Base-by-base conservation (phyloP, 2,888 invertebrate species). In the Diarsia brunnea region DNA sequence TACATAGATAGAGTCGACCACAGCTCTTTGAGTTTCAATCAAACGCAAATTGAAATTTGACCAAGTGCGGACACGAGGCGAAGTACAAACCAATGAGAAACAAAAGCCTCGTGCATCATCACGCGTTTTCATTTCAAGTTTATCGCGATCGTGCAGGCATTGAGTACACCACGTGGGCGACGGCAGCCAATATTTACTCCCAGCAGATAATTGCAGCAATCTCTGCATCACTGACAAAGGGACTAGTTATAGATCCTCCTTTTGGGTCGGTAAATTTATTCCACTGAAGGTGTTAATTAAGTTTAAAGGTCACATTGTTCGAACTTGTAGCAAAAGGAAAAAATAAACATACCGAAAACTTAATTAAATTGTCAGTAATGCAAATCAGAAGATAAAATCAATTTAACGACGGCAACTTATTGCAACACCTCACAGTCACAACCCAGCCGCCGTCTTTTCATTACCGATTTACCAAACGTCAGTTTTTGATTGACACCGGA, bases 21-120 rank as follows among this genome's bases (percentile, higher is more conserved):
- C n/a, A n/a, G n/a, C n/a, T n/a, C n/a, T 63, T 51, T 45, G 60
- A 64, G n/a, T 49, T 55, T n/a, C 19, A 53, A 65, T 72, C 63
- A 63, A 49, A 60, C 45, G 14, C n/a, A 49, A 55, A 71, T 67
- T 67, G 21, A 31, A 24, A 69, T 72, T 12, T 21, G 16, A 11
- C 21, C 5, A 61, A 24, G 24, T 58, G 58, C 27, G 27, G 27
- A 58, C 27, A 58, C 27, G 31, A 4, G 38, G 14, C 43, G 11
- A 43, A n/a, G 10, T 21, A 5, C 21, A 24, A 14, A 55, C 55
- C 14, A 0, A 5, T 24, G 55, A 58, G 16, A 27, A 43, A 70
- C 60, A 65, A 65, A n/a, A 43, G 38, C 4, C 63, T n/a, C 47
- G 24, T 24, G 31, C 24, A 58, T 58, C 51, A 51, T 31, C 64